Percentiles rank a stretch among this genome's conserved stretches.
Evolutionary conservation across 1,140 invertebrate species (phyloP).

Genomic region (Sesamia nonagrioides): DNA sequence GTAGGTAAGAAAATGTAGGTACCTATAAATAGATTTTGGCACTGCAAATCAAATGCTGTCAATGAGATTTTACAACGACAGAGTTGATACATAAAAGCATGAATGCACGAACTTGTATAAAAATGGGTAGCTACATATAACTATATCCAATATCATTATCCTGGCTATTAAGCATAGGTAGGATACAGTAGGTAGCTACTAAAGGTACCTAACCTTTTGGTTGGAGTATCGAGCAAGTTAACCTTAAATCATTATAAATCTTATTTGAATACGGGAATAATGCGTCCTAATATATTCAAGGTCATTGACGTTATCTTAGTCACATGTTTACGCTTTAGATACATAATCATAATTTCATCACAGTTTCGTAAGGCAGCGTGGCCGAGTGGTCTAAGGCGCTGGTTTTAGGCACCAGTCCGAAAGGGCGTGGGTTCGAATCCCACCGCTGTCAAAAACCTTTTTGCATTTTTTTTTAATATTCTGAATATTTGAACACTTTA

Average conservation of each 20-base stretch:
- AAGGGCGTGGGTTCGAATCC: constrained; percentile 94
- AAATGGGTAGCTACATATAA: too few relatives aligned
- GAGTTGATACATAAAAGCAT: background rate
- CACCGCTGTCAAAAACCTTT: constrained; percentile 90
- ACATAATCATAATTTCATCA: background rate
- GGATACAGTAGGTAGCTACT: background rate
- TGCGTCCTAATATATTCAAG: background rate
- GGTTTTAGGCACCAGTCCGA: constrained; percentile 86
- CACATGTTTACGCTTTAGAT: background rate
- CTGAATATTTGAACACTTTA: background rate
- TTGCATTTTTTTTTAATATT: background rate
- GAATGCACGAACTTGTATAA: too few relatives aligned
- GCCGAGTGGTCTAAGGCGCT: constrained; percentile 62
- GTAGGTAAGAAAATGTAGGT: background rate
- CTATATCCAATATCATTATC: too few relatives aligned
- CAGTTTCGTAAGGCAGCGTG: constrained; percentile 51
- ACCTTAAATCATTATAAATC: background rate
- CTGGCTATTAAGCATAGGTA: too few relatives aligned
- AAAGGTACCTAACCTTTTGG: background rate
- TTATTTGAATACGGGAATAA: background rate
- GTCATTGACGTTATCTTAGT: background rate
- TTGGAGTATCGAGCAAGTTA: background rate
- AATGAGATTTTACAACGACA: background rate
- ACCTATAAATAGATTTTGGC: constrained; percentile 2
- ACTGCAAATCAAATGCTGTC: background rate